phyloP scores from a whole-genome alignment of 2,888 invertebrate genomes.

The Crioceris asparagi region DNA sequence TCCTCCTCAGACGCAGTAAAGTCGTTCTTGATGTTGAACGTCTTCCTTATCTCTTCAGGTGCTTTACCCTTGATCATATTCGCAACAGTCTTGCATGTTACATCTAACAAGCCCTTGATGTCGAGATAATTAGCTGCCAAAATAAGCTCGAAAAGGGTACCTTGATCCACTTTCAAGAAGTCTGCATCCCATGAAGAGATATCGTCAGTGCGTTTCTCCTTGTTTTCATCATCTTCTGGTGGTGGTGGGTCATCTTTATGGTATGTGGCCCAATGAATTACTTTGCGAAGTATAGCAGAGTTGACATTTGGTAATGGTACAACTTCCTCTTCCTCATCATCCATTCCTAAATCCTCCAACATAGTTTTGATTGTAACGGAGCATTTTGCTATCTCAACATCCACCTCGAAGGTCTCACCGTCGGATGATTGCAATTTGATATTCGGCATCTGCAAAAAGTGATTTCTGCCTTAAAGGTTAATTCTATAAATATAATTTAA shows the following conservation, averaged over 20 bases:
- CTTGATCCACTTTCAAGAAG: conserved; percentile 96
- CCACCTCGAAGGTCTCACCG: conserved; percentile 91
- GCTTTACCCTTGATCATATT: conserved; percentile 98
- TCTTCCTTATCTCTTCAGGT: conserved; percentile 94
- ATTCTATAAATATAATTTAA: too few relatives aligned
- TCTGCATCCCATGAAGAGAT: conserved; percentile 99
- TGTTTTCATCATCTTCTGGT: conserved; percentile 94
- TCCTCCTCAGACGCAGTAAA: conserved; percentile 95
- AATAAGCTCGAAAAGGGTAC: conserved; percentile 86
- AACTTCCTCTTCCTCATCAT: conserved; percentile 86
- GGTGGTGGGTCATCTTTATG: conserved; percentile 94
- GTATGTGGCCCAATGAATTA: conserved; percentile 85
- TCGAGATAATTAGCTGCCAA: conserved; percentile 95
- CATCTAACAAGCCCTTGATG: conserved; percentile 90
- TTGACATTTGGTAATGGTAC: conserved; percentile 96
- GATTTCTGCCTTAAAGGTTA: too few relatives aligned
- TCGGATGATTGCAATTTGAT: conserved; percentile 93
- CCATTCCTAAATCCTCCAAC: conserved; percentile 89
- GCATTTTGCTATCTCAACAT: conserved; percentile 94
- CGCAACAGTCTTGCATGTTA: conserved; percentile 96
- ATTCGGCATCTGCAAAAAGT: conserved; percentile 79
- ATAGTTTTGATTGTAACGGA: conserved; percentile 98
- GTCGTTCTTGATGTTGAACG: conserved; percentile 95
- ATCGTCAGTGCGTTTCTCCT: conserved; percentile 97
- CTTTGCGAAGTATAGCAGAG: conserved; percentile 91